phyloP scores from a whole-genome alignment of 2,888 invertebrate species.

The Sphinx pinastri region DNA sequence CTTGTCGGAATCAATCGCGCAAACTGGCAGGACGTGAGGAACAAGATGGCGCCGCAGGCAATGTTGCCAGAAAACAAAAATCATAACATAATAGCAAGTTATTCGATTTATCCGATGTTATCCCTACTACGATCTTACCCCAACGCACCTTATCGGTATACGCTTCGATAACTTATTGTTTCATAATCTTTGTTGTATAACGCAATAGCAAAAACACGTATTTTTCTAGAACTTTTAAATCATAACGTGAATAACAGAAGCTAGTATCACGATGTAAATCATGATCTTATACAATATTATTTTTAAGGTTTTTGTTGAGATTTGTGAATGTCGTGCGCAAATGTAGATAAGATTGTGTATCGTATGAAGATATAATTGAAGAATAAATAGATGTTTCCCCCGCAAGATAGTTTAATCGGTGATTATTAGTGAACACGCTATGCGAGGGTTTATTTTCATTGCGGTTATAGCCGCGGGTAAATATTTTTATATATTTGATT shows the following conservation, averaged over 20 bases:
- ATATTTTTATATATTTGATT: not conserved
- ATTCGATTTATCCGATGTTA: too few species aligned
- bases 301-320: not conserved
- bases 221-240: not conserved
- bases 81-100: too few species aligned
- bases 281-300: too few species aligned
- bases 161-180: not conserved
- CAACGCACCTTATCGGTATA: too few species aligned
- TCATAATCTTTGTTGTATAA: too few species aligned
- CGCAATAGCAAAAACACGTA: too few species aligned
- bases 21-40: too few species aligned
- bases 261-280: too few species aligned
- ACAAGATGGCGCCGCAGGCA: too few species aligned
- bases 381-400: not conserved
- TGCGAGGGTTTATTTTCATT: not conserved
- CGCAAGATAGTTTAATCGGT: not conserved
- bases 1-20: too few species aligned
- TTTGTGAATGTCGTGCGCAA: constrained; percentile 1
- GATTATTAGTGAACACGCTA: not conserved
- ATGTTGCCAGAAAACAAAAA: too few species aligned
- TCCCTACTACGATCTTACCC: too few species aligned
- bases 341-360: constrained; percentile 9
- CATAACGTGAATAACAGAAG: not conserved
- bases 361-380: constrained; percentile 1
- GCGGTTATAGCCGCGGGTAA: not conserved